phyloP scores from a whole-genome alignment of 2,888 invertebrate species.

The Ormyrus nitidulus region DNA sequence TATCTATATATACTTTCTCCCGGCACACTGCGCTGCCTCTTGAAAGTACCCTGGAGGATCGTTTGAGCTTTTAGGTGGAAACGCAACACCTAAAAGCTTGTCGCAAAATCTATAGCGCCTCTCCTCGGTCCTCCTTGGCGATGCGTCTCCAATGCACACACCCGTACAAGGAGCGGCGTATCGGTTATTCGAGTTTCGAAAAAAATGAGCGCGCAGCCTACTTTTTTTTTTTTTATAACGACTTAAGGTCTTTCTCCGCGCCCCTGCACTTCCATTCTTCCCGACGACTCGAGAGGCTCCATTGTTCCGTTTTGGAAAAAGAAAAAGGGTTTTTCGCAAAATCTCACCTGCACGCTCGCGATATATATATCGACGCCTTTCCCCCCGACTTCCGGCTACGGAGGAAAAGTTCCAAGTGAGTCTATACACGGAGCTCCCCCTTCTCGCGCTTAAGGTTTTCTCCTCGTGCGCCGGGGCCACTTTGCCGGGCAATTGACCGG shows the following conservation, averaged over 20 bases:
- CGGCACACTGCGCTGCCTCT: not conserved
- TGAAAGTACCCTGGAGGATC: conserved; percentile 40
- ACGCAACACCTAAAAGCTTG: conserved; percentile 56
- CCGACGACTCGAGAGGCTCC: too few species aligned
- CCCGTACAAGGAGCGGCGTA: not conserved
- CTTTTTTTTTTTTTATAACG: too few species aligned
- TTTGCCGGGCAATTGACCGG: conserved; percentile 20
- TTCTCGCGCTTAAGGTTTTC: conserved; percentile 19
- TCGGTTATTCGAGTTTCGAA: not conserved
- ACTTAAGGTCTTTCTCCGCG: too few species aligned
- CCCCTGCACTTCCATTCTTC: too few species aligned
- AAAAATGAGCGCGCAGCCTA: too few species aligned
- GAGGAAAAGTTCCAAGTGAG: not conserved
- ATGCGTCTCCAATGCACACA: conserved; percentile 3
- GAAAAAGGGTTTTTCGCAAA: too few species aligned
- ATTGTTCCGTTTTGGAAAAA: too few species aligned
- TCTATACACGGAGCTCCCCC: not conserved
- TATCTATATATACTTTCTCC: not conserved
- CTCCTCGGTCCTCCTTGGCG: not conserved
- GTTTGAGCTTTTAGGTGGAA: conserved; percentile 58
- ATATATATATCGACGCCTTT: too few species aligned
- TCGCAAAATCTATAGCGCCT: conserved; percentile 49
- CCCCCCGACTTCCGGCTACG: not conserved
- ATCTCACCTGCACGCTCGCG: too few species aligned
- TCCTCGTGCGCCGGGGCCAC: not conserved